phyloP scores from a whole-genome alignment of 1,140 invertebrate genomes.

The Drosophila arawakana region DNA sequence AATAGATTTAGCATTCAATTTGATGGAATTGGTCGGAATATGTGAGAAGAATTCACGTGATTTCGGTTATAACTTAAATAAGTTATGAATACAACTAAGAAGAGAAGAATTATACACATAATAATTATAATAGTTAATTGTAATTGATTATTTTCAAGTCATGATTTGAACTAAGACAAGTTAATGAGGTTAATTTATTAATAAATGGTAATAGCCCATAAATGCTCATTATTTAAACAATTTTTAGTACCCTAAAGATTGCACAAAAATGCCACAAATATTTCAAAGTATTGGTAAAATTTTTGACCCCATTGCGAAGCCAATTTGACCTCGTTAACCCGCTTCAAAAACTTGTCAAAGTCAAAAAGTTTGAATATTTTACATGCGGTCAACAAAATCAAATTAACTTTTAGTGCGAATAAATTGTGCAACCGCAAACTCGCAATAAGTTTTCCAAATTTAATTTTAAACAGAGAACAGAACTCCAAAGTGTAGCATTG shows the following conservation, averaged over 20 bases:
- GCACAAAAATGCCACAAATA: neutral
- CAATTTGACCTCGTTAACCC: slow-evolving; percentile 12
- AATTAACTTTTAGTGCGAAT: slow-evolving; percentile 69
- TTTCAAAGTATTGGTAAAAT: slow-evolving; percentile 1
- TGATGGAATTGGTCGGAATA: neutral
- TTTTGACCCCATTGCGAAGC: neutral
- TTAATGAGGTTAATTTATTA: too few relatives aligned
- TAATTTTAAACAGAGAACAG: slow-evolving; percentile 29
- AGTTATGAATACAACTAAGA: slow-evolving; percentile 6
- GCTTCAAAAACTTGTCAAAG: slow-evolving; percentile 55
- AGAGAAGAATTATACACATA: neutral
- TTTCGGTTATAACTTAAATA: neutral
- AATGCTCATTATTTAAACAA: too few relatives aligned
- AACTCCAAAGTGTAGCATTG: neutral
- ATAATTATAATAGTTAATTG: slow-evolving; percentile 8
- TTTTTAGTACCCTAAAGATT: too few relatives aligned
- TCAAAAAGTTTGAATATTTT: slow-evolving; percentile 62
- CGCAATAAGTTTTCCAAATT: slow-evolving; percentile 42
- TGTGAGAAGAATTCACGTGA: neutral
- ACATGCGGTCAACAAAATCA: slow-evolving; percentile 67
- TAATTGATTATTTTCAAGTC: slow-evolving; percentile 32
- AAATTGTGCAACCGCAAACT: slow-evolving; percentile 48
- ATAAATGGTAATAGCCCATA: too few relatives aligned
- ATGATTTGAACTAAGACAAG: too few relatives aligned
- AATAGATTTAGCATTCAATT: slow-evolving; percentile 23